Base-by-base conservation (phyloP, 2,113 vertebrate species). In the Ceyx melanurus region DNA sequence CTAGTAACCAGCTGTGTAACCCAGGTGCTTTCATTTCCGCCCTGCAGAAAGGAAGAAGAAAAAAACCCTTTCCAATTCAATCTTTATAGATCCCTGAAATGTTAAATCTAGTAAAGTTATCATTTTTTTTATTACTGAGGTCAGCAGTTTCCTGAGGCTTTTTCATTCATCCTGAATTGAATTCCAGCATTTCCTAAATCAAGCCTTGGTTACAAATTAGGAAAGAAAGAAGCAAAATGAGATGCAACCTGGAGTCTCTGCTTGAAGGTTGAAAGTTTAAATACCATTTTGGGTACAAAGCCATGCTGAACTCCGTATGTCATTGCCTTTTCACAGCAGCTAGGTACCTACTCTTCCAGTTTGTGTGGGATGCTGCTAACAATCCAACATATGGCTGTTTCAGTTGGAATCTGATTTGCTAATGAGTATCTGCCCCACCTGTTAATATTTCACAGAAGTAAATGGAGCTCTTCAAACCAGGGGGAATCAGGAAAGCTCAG, bases 151-250 rank as follows among this genome's bases (percentile, higher is more conserved):
- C 97, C 94, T 83, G 64, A 45, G 89, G 95, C 89, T 95, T 95
- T 97, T 90, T 92, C 67, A 92, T 96, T 95, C 95, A 93, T 94
- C 79, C 51, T 90, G 46, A 89, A 70, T 6, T 82, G 62, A 97
- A 95, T 65, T 23, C 46, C 96, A 93, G 86, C 93, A 95, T 97
- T 97, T 97, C 88, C 88, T 96, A 95, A 96, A 97, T 97, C 73
- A 93, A 95, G 84, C 65, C 67, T 89, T 87, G 82, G 82, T 93
- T 97, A 86, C 75, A 97, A 96, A 97, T 97, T 92, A 94, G 53
- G 43, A 64, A 96, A 90, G 60, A 70, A 89, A 85, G 90, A 86
- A 89, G 46, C 45, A 86, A 86, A 96, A 71, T 79, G 78, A 95
- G 80, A 94, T 67, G 31, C 56, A 88, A 45, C 65, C 76, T 82